phyloP scores from a whole-genome alignment of 2,113 vertebrate genomes.

The Tautogolabrus adspersus region DNA sequence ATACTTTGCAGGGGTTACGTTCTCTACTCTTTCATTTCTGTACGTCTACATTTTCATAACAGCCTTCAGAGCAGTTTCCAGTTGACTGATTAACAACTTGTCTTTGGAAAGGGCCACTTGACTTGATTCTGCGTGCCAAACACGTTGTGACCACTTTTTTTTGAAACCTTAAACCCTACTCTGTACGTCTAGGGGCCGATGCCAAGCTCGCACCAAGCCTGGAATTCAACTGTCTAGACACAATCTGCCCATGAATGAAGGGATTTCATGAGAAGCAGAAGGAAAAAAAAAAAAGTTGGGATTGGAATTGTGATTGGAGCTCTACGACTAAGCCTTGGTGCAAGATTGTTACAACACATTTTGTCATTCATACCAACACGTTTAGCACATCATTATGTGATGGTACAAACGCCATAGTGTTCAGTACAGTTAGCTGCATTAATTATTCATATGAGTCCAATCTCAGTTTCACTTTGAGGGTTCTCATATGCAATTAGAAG shows the following conservation, averaged over 20 bases:
- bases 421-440: conserved; percentile 63
- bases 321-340: background rate
- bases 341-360: conserved; percentile 15
- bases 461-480: conserved; percentile 79
- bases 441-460: conserved; percentile 80
- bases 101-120: conserved; percentile 59
- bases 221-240: conserved; percentile 73
- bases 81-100: conserved; percentile 59
- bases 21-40: conserved; percentile 63
- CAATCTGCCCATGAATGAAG: conserved; percentile 58
- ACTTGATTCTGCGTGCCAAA: conserved; percentile 59
- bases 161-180: conserved; percentile 28
- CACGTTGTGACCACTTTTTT: conserved; percentile 65
- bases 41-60: conserved; percentile 56
- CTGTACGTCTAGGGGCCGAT: conserved; percentile 40
- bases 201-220: conserved; percentile 44
- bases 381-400: conserved; percentile 55
- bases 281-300: background rate
- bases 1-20: conserved; percentile 38
- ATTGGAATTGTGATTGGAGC: conserved; percentile 13
- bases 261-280: conserved; percentile 38
- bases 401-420: conserved; percentile 34
- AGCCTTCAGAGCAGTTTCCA: conserved; percentile 63
- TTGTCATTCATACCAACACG: conserved; percentile 38
- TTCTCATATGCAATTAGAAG: conserved; percentile 82